A percentile compares a stretch with the other conserved stretches of the same genome.
These are phyloP conservation scores for Drosophila takahashii DNA, from an alignment of 1,140 invertebrate species.

Conservation along the genomic window DNA sequence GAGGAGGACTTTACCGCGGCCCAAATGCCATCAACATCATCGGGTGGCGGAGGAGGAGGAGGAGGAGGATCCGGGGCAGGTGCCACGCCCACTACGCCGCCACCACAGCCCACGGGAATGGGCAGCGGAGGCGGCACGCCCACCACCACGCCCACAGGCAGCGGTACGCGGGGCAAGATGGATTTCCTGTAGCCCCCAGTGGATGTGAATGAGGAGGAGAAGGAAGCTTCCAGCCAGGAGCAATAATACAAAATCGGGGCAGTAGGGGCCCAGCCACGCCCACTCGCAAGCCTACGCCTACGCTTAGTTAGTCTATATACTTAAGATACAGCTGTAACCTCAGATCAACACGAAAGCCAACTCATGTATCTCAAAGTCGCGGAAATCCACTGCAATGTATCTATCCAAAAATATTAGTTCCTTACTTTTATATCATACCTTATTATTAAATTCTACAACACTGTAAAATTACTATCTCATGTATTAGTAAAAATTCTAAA, in stretches of 20 bases:
- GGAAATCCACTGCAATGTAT: background rate
- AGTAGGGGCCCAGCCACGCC: constrained; percentile 27
- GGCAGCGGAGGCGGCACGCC: constrained; percentile 38
- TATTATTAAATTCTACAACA: too few species aligned
- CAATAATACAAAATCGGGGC: constrained; percentile 7
- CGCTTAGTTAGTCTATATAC: constrained; percentile 67
- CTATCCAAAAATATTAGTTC: background rate
- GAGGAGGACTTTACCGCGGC: constrained; percentile 76
- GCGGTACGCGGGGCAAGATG: constrained; percentile 56
- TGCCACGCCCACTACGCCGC: constrained; percentile 44
- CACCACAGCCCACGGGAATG: constrained; percentile 22
- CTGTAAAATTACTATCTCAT: too few species aligned
- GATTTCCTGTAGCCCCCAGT: constrained; percentile 84
- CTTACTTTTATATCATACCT: too few species aligned
- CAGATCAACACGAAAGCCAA: constrained; percentile 25
- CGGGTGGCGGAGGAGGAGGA: background rate
- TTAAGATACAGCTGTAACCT: constrained; percentile 47
- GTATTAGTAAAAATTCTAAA: too few species aligned
- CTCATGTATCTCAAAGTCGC: constrained; percentile 9
- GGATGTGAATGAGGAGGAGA: constrained; percentile 27
- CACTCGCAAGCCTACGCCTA: constrained; percentile 57
- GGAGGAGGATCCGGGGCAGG: constrained; percentile 6
- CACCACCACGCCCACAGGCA: constrained; percentile 52
- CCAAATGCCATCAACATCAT: constrained; percentile 25
- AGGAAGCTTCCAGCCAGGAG: constrained; percentile 62